These are phyloP conservation scores for Aspidoscelis tigris DNA, from an alignment of 2,113 vertebrate genomes.

Conservation along the genomic window DNA sequence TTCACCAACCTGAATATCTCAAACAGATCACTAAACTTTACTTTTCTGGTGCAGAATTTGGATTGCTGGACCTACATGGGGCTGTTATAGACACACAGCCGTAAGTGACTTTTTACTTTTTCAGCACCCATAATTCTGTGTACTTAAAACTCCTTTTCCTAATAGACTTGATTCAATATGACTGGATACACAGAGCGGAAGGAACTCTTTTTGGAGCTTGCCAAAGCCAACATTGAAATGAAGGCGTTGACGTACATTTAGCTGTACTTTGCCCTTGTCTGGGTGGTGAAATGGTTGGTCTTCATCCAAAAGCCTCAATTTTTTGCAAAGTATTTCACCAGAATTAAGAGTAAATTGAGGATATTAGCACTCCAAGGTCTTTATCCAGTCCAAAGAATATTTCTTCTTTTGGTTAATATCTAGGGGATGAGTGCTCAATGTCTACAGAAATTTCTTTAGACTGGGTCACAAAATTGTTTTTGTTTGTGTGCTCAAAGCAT, in stretches of 20 bases:
- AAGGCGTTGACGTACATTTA: constrained; percentile 27
- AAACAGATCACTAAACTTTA: not conserved
- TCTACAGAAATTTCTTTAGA: not conserved
- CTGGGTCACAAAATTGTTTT: not conserved
- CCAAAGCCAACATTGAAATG: constrained; percentile 47
- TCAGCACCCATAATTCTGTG: not conserved
- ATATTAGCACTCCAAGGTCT: not conserved
- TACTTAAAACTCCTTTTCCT: constrained; percentile 4
- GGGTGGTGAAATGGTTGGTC: not conserved
- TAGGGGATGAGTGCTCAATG: not conserved
- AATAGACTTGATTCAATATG: not conserved
- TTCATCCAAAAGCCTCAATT: constrained; percentile 11
- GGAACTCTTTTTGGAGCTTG: constrained; percentile 29
- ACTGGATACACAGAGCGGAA: constrained; percentile 1
- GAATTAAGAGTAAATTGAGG: constrained; percentile 39
- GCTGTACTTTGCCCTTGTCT: constrained; percentile 42
- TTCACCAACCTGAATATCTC: no score
- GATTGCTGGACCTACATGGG: not conserved
- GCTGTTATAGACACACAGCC: not conserved
- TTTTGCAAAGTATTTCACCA: not conserved
- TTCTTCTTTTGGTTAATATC: not conserved
- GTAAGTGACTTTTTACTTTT: not conserved
- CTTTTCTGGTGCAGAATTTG: not conserved
- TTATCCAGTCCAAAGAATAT: not conserved
- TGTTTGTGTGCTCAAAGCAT: not conserved